phyloP scores from a whole-genome alignment of 2,113 vertebrate species.

The Rhea americana region DNA sequence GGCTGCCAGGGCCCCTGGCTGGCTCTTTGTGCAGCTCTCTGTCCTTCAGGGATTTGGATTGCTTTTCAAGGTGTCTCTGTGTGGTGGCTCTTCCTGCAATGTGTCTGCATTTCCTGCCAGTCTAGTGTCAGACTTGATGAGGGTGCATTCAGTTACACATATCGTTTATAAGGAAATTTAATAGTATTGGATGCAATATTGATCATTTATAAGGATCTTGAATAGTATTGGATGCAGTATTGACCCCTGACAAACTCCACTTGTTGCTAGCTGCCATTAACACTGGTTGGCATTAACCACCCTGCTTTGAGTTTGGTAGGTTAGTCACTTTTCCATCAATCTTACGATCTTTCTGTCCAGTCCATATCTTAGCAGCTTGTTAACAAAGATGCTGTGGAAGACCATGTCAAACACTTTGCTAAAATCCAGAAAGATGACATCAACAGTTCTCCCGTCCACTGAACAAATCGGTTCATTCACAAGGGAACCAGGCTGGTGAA shows the following conservation, averaged over 20 bases:
- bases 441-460: neutral
- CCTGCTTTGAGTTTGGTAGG: neutral
- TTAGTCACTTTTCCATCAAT: neutral
- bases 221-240: neutral
- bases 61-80: neutral
- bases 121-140: neutral
- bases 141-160: neutral
- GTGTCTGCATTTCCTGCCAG: neutral
- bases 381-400: neutral
- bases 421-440: neutral
- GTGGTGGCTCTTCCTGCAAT: neutral
- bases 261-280: neutral
- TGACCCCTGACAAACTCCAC: neutral
- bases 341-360: neutral
- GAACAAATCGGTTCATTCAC: neutral
- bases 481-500: neutral
- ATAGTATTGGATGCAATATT: neutral
- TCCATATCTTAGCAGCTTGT: neutral
- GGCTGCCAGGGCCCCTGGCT: neutral
- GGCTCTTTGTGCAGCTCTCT: neutral
- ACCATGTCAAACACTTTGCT: neutral
- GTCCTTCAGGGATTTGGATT: neutral
- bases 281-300: neutral
- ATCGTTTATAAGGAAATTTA: neutral
- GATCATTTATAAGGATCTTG: neutral